Conservation (phyloP, 1,140 invertebrate species). For the Magallana ariakensis region DNA sequence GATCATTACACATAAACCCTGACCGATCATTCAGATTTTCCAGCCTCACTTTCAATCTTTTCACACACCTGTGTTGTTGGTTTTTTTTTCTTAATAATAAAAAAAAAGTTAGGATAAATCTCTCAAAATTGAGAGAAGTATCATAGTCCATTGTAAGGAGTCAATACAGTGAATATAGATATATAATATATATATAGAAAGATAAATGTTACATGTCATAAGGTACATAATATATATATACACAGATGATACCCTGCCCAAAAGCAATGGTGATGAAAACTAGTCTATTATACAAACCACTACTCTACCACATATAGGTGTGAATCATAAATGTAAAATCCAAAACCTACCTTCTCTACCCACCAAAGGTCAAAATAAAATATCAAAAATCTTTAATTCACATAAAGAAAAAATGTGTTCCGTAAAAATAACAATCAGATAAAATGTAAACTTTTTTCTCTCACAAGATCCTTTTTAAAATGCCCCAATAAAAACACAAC, state of each 20-base stretch:
- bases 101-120: neutral
- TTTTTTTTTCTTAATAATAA: too few relatives aligned
- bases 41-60: conserved; percentile 26
- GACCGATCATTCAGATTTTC: neutral
- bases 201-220: conserved; percentile 24
- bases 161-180: conserved; percentile 27
- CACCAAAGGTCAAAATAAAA: conserved; percentile 1
- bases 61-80: neutral
- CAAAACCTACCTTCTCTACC: conserved; percentile 20
- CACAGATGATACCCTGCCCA: conserved; percentile 36
- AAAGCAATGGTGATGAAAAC: conserved; percentile 27
- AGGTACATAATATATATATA: conserved; percentile 17
- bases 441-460: neutral
- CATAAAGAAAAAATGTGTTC: neutral
- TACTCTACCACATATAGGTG: conserved; percentile 16
- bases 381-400: neutral
- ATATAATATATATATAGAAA: neutral
- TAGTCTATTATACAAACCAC: conserved; percentile 19
- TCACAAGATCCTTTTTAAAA: conserved; percentile 1
- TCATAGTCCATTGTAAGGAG: conserved; percentile 13
- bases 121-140: neutral
- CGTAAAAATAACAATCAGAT: neutral
- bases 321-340: conserved; percentile 2
- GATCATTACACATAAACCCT: neutral
- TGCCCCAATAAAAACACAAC: neutral